Conservation (phyloP, 2,113 vertebrate species). For the Smithornis capensis region DNA sequence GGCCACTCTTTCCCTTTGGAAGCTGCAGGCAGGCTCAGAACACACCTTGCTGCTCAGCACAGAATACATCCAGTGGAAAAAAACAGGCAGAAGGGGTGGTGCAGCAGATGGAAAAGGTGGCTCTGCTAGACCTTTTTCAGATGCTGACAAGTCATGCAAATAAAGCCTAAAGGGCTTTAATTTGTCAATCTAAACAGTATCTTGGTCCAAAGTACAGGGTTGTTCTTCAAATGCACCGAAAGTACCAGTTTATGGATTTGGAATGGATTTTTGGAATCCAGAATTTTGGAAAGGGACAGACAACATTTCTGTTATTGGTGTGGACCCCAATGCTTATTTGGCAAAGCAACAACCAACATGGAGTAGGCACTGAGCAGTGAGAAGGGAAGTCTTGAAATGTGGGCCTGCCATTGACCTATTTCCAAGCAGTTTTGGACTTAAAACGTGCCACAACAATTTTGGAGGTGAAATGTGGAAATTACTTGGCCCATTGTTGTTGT, state of each 20-base stretch:
- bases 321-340: background rate
- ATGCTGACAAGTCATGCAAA: background rate
- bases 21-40: background rate
- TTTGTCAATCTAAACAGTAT: background rate
- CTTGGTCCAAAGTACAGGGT: background rate
- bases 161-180: background rate
- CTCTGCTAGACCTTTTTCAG: background rate
- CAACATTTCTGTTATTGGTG: background rate
- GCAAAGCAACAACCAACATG: too few species aligned
- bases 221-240: background rate
- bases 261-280: background rate
- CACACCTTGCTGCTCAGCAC: background rate
- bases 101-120: background rate
- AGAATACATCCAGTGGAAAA: background rate
- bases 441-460: background rate
- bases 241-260: background rate
- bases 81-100: background rate
- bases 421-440: background rate
- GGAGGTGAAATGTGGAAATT: background rate
- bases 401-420: background rate
- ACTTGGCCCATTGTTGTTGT: rapidly evolving
- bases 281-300: background rate
- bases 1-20: background rate
- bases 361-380: background rate
- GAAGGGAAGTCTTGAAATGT: background rate